A percentile compares a stretch with the other conserved stretches of the same genome.
phyloP scores from a whole-genome alignment of 2,797 vertebrate genomes.

The Semaprochilodus insignis region DNA sequence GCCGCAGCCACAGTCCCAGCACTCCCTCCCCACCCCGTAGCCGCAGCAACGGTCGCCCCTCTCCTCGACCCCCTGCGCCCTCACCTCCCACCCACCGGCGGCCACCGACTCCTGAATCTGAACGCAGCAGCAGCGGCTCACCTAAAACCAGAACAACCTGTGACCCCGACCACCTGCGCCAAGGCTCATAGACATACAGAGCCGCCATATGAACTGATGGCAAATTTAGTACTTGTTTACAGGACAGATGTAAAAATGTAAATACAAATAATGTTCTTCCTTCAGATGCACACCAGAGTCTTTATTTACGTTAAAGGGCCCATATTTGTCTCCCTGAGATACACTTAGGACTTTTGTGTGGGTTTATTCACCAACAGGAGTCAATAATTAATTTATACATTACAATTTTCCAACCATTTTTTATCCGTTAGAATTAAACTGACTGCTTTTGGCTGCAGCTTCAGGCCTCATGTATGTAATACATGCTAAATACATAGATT shows the following conservation, averaged over 20 bases:
- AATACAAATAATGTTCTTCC: neutral
- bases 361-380: too few relatives aligned
- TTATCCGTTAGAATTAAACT: too few relatives aligned
- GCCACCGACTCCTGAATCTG: conserved; percentile 75
- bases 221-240: neutral
- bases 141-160: conserved; percentile 42
- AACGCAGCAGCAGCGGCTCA: conserved; percentile 70
- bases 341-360: too few relatives aligned
- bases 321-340: too few relatives aligned
- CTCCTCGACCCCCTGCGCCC: conserved; percentile 70
- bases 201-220: neutral
- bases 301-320: too few relatives aligned
- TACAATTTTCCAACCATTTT: too few relatives aligned
- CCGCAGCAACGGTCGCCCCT: conserved; percentile 67
- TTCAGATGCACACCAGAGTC: neutral
- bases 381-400: too few relatives aligned
- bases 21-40: conserved; percentile 70
- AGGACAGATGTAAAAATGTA: conserved; percentile 39
- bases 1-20: conserved; percentile 69
- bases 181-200: conserved; percentile 36
- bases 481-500: too few relatives aligned
- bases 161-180: neutral
- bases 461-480: too few relatives aligned
- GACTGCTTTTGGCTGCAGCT: too few relatives aligned
- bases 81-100: conserved; percentile 73